A percentile compares a stretch with the other conserved stretches of the same genome.
Evolutionary conservation across 2,113 vertebrate species (phyloP).

Genomic region (Micronycteris hirsuta): DNA sequence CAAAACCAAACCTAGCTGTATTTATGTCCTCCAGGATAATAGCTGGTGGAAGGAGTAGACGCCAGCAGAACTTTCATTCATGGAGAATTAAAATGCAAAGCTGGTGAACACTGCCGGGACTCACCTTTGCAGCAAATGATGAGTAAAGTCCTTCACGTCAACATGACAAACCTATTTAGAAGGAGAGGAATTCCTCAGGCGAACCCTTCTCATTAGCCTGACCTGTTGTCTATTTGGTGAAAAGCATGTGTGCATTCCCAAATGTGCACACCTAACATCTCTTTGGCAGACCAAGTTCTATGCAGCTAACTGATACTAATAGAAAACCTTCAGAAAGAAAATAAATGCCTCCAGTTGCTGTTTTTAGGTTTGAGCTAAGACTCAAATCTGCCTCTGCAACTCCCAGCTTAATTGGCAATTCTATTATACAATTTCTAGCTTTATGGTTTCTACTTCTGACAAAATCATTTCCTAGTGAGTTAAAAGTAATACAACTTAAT

Average conservation of each 20-base stretch:
- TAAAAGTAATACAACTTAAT: conserved; percentile 37
- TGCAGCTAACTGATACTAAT: not conserved
- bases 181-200: not conserved
- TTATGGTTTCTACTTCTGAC: conserved; percentile 34
- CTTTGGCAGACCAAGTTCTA: not conserved
- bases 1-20: not conserved
- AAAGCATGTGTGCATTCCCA: not conserved
- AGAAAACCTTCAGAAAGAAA: conserved; percentile 19
- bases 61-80: not conserved
- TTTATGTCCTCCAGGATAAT: not conserved
- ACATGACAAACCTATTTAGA: not conserved
- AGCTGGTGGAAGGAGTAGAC: too few relatives aligned
- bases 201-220: not conserved
- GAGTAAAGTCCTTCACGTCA: not conserved
- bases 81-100: not conserved
- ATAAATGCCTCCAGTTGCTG: not conserved
- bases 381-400: conserved; percentile 28
- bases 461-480: not conserved
- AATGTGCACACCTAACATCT: not conserved
- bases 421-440: conserved; percentile 1
- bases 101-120: not conserved
- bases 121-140: not conserved
- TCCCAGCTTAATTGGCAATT: conserved; percentile 26
- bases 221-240: conserved; percentile 8
- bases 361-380: not conserved